Evolutionary conservation across 2,113 vertebrate species (phyloP).

Genomic region (Eulemur rufifrons): DNA sequence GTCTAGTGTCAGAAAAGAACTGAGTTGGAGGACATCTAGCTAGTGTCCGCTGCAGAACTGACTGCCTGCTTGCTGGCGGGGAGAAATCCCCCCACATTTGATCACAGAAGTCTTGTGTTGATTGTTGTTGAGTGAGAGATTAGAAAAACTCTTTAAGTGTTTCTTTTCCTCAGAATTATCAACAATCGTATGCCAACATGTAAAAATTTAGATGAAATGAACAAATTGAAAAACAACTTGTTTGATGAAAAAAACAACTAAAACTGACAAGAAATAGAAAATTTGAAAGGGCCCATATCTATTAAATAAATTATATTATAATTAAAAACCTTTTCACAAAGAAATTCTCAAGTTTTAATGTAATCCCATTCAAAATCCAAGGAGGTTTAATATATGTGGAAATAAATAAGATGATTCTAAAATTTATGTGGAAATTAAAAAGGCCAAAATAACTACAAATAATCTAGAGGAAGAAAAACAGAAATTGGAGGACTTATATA

Average conservation of each 20-base stretch:
- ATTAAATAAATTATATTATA: not conserved
- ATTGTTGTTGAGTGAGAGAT: too few relatives aligned
- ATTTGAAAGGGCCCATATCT: not conserved
- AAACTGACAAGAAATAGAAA: not conserved
- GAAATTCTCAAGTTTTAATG: not conserved
- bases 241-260: conserved; percentile 13
- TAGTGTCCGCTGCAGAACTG: too few relatives aligned
- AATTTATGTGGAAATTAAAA: not conserved
- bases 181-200: not conserved
- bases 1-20: too few relatives aligned
- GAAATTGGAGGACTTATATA: not conserved
- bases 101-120: too few relatives aligned
- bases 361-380: not conserved
- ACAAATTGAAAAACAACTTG: not conserved
- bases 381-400: not conserved
- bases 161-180: too few relatives aligned
- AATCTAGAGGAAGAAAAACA: not conserved
- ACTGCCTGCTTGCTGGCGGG: too few relatives aligned
- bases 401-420: not conserved
- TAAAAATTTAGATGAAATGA: not conserved
- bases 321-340: not conserved
- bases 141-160: too few relatives aligned
- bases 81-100: too few relatives aligned
- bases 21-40: too few relatives aligned
- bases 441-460: not conserved